phyloP scores from a whole-genome alignment of 2,797 vertebrate species.

The Microctenopoma lineatum region DNA sequence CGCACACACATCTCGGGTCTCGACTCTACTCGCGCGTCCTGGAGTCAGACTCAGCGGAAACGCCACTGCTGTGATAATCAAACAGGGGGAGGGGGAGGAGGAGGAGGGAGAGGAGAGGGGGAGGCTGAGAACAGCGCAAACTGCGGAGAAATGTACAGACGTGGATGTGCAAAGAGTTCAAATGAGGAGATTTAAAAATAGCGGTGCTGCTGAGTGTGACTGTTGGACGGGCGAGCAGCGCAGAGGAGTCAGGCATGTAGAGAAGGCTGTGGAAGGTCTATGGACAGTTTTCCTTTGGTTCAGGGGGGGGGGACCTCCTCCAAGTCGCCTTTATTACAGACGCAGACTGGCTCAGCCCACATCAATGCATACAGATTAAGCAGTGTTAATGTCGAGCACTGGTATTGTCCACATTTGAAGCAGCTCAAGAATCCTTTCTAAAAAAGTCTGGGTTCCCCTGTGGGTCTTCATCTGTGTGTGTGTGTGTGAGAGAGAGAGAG shows the following conservation, averaged over 20 bases:
- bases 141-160: background rate
- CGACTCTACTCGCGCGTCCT: conserved; percentile 60
- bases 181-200: background rate
- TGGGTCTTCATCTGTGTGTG: conserved; percentile 42
- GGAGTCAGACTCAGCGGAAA: conserved; percentile 53
- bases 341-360: conserved; percentile 59
- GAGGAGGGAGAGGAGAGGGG: background rate
- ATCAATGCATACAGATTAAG: conserved; percentile 69
- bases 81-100: too few relatives aligned
- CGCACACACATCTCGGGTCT: conserved; percentile 51
- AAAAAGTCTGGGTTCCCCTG: conserved; percentile 49
- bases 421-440: conserved; percentile 49
- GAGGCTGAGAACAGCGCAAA: too few relatives aligned
- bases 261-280: conserved; percentile 78
- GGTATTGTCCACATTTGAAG: conserved; percentile 53
- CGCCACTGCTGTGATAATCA: conserved; percentile 37
- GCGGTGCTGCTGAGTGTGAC: conserved; percentile 49
- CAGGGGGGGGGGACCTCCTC: conserved; percentile 51
- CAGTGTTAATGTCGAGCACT: conserved; percentile 63
- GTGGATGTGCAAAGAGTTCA: background rate
- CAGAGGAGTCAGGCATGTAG: conserved; percentile 63
- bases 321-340: conserved; percentile 60
- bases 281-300: conserved; percentile 82
- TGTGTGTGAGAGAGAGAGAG: background rate
- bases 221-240: conserved; percentile 55